Evolutionary conservation across 2,113 vertebrate genomes (phyloP).

Genomic region (Ivindomyrus marchei): DNA sequence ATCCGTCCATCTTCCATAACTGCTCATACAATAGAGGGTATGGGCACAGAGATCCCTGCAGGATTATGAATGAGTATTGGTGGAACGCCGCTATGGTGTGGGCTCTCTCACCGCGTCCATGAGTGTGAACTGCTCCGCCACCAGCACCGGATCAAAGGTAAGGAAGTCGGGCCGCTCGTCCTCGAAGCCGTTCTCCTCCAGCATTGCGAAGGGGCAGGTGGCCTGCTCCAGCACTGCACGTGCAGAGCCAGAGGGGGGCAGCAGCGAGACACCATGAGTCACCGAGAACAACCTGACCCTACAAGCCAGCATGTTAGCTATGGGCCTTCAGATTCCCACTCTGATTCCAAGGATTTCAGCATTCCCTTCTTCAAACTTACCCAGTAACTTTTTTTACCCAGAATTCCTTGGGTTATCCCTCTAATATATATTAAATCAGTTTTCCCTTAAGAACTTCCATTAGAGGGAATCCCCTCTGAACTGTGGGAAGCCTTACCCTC

Average conservation of each 20-base stretch:
- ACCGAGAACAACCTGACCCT: background rate
- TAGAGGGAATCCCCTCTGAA: background rate
- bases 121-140: conserved; percentile 92
- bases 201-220: conserved; percentile 68
- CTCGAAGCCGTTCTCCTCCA: conserved; percentile 74
- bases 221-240: conserved; percentile 54
- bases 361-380: background rate
- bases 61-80: background rate
- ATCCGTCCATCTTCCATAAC: background rate
- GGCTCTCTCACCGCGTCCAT: conserved; percentile 87
- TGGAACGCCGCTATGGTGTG: background rate
- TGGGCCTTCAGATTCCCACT: background rate
- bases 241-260: background rate
- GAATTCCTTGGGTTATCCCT: background rate
- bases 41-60: background rate
- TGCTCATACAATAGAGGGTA: background rate
- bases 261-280: background rate
- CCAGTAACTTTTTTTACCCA: background rate
- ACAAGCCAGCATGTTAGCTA: background rate
- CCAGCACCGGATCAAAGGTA: conserved; percentile 81
- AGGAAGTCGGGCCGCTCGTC: conserved; percentile 77
- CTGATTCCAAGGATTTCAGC: background rate
- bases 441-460: background rate
- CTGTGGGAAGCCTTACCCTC: conserved; percentile 62
- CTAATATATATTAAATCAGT: background rate